These are phyloP conservation scores for Isotomurus palustris DNA, from an alignment of 2,888 invertebrate species.

Conservation along the genomic window DNA sequence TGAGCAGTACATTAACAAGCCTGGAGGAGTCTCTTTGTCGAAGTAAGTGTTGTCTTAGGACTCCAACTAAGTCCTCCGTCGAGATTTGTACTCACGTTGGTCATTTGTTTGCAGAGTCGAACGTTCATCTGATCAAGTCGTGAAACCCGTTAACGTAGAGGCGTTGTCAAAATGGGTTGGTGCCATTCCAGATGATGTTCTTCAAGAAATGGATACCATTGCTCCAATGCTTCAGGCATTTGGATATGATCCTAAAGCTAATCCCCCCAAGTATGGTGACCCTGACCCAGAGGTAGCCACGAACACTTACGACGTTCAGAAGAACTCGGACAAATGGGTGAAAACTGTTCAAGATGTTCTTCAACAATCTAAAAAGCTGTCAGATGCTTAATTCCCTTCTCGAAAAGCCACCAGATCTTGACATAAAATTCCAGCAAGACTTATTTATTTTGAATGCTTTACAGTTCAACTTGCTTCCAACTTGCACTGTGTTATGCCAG, in stretches of 20 bases:
- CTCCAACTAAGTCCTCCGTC: not conserved
- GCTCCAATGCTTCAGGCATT: conserved; percentile 87
- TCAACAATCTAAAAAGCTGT: conserved; percentile 35
- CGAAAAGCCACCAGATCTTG: not conserved
- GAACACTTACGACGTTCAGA: conserved; percentile 43
- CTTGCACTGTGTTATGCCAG: too few relatives aligned
- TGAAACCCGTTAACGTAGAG: conserved; percentile 95
- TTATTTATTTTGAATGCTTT: too few relatives aligned
- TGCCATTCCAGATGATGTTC: conserved; percentile 82
- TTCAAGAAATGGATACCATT: conserved; percentile 83
- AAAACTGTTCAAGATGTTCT: conserved; percentile 40
- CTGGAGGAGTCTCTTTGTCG: conserved; percentile 88
- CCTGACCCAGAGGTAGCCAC: conserved; percentile 40
- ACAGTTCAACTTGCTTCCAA: too few relatives aligned
- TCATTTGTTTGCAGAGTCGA: conserved; percentile 69
- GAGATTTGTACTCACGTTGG: not conserved
- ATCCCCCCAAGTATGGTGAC: conserved; percentile 85
- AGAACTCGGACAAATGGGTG: conserved; percentile 43
- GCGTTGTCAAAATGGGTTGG: conserved; percentile 91
- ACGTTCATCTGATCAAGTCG: conserved; percentile 96
- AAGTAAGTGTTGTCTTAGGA: conserved; percentile 66
- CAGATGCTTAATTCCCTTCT: not conserved
- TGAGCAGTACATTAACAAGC: conserved; percentile 93
- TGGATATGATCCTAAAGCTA: conserved; percentile 93
- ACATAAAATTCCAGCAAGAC: not conserved